These are phyloP conservation scores for Brachionus rubens DNA, from an alignment of 1,140 invertebrate species.

Conservation along the genomic window DNA sequence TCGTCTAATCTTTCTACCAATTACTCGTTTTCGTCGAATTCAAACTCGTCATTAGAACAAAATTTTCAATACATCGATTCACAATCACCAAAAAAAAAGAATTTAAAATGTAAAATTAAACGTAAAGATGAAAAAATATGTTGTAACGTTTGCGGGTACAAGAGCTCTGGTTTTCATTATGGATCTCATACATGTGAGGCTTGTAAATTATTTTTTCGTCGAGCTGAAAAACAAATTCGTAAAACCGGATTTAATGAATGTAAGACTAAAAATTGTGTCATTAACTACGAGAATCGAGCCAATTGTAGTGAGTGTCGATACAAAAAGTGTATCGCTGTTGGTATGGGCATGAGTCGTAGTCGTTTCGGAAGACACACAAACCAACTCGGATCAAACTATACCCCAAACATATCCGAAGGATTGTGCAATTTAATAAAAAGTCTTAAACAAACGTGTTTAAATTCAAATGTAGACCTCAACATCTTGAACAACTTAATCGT, in stretches of 20 bases:
- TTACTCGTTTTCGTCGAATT: not conserved
- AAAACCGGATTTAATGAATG: slow-evolving; percentile 44
- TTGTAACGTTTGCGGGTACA: slow-evolving; percentile 42
- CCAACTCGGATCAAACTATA: not conserved
- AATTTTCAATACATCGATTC: slow-evolving; percentile 1
- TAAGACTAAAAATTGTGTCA: slow-evolving; percentile 36
- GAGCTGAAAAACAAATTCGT: slow-evolving; percentile 41
- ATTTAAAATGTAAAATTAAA: slow-evolving; percentile 14
- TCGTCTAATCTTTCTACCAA: not conserved
- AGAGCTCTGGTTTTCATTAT: slow-evolving; percentile 41
- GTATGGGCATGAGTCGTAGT: slow-evolving; percentile 39
- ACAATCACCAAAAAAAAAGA: not conserved
- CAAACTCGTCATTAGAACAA: not conserved
- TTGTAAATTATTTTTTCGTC: slow-evolving; percentile 37
- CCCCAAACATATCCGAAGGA: slow-evolving; percentile 4
- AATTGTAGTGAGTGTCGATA: slow-evolving; percentile 42
- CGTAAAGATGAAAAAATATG: slow-evolving; percentile 43
- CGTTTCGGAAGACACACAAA: slow-evolving; percentile 11
- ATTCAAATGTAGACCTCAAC: not conserved
- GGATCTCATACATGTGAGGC: slow-evolving; percentile 38
- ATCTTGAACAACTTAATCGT: slow-evolving; percentile 10
- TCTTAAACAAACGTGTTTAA: slow-evolving; percentile 10
- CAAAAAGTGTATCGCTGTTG: slow-evolving; percentile 41
- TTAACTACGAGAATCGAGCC: slow-evolving; percentile 38
- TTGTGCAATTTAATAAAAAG: not conserved